phyloP scores from a whole-genome alignment of 2,888 invertebrate genomes.

The Epistrophe grossulariae region DNA sequence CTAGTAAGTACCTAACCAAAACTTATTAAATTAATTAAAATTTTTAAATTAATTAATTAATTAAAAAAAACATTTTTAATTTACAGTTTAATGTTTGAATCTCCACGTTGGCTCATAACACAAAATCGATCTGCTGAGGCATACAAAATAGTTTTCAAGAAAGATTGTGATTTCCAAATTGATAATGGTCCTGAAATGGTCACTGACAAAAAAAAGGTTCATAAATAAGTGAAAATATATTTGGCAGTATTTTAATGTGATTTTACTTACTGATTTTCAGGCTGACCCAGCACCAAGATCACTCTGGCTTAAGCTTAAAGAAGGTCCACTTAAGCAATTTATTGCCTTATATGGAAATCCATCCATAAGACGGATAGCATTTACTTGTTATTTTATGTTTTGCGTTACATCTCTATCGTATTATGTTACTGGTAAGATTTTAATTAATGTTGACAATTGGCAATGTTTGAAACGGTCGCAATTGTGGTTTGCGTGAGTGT shows the following conservation, averaged over 20 bases:
- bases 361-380: conserved; percentile 81
- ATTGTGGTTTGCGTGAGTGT: no score
- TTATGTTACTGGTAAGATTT: conserved; percentile 82
- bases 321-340: conserved; percentile 82
- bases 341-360: conserved; percentile 80
- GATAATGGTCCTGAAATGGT: conserved; percentile 77
- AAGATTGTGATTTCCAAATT: conserved; percentile 80
- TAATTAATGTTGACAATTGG: no score
- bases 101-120: conserved; percentile 85
- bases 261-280: conserved; percentile 65
- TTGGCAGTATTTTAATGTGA: neutral
- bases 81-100: conserved; percentile 83
- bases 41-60: no score
- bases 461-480: no score
- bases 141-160: conserved; percentile 82
- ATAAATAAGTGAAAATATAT: neutral
- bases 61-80: no score
- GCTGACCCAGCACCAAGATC: conserved; percentile 76
- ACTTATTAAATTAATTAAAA: no score
- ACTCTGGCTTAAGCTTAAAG: conserved; percentile 78
- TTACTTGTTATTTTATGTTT: conserved; percentile 84
- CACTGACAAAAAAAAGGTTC: conserved; percentile 79
- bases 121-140: conserved; percentile 84
- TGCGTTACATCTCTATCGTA: conserved; percentile 83
- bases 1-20: conserved; percentile 82